Evolutionary conservation across 64 coral and sea anemone species (phyloP), one percentile per base, ranked within the genome.

Genomic region (Porites lutea): DNA sequence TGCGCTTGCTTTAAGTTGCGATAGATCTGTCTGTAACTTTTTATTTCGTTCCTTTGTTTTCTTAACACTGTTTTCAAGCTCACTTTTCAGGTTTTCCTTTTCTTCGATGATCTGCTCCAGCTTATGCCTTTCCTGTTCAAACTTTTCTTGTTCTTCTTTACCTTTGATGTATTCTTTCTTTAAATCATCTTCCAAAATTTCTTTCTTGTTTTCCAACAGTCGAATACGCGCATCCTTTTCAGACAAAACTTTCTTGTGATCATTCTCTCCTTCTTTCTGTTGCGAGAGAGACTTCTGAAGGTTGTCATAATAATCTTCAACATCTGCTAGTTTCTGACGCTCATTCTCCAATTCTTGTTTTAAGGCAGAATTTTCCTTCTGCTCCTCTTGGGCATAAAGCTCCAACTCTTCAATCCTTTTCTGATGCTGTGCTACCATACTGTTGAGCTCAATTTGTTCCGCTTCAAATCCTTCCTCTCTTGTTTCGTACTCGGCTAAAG

Each of bases 171-270:
- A 18, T 65, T 65, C 63, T 4, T 10, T 84, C 63, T 68, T 84
- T 16, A 84, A 18, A 4, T 49, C 47, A 20, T 14, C 63, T 68
- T 84, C 64, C 43, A 84, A 19, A 69, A 20, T 69, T 0, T 44
- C 48, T 84, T 69, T 84, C 18, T 3, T 19, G n/a, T 84, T 70
- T 65, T 69, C 81, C 63, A 84, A 84, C 62, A 69, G 15, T 1
- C 67, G 18, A n/a, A 84, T 19, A 20, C 45, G 81, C 6, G 81
- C 81, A 12, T 84, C 81, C 47, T 84, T 68, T 84, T 68, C 81
- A 1, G 81, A 52, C 81, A 84, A 7, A 1, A 3, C 16, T 13
- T 69, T 84, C 63, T 84, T 50, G 46, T 68, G 65, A 46, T 84
- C 20, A 21, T 84, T 48, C 8, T 52, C 61, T 84, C 63, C 46